Conservation (phyloP, 2,113 vertebrate genomes). For the Garra rufa region DNA sequence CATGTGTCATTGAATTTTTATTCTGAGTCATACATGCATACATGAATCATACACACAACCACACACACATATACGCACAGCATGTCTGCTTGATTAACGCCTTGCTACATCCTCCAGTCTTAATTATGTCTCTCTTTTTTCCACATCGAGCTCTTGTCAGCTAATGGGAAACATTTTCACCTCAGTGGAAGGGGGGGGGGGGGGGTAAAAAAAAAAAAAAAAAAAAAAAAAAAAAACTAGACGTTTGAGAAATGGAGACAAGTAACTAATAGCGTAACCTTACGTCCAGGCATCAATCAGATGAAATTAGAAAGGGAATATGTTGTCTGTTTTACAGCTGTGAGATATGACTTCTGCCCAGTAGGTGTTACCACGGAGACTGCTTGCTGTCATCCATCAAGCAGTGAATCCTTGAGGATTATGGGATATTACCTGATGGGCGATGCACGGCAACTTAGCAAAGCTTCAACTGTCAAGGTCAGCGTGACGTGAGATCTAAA, state of each 20-base stretch:
- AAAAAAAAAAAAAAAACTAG: neutral
- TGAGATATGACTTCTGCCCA: constrained; percentile 39
- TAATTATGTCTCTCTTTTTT: constrained; percentile 61
- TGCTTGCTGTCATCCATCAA: constrained; percentile 61
- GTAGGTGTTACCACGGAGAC: constrained; percentile 44
- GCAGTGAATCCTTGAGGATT: constrained; percentile 54
- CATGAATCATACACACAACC: neutral
- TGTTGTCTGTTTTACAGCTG: constrained; percentile 61
- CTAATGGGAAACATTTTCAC: neutral
- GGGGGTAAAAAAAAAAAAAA: neutral
- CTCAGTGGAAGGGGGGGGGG: neutral
- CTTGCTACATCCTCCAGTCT: constrained; percentile 58
- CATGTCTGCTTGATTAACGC: constrained; percentile 66
- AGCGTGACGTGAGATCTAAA: constrained; percentile 30
- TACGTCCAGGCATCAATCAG: constrained; percentile 48
- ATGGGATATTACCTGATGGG: constrained; percentile 34
- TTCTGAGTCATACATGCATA: constrained; percentile 50
- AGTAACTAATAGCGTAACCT: constrained; percentile 3
- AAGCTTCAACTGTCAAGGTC: constrained; percentile 11
- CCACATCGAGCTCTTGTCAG: constrained; percentile 34
- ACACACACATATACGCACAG: constrained; percentile 49
- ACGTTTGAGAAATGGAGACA: constrained; percentile 41
- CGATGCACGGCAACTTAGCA: constrained; percentile 8
- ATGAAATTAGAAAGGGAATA: constrained; percentile 64
- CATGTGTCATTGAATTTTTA: constrained; percentile 57